A percentile compares a stretch with the other conserved stretches of the same genome.
These are phyloP conservation scores for Hesperophylax magnus DNA, from an alignment of 1,140 invertebrate species.

Conservation along the genomic window DNA sequence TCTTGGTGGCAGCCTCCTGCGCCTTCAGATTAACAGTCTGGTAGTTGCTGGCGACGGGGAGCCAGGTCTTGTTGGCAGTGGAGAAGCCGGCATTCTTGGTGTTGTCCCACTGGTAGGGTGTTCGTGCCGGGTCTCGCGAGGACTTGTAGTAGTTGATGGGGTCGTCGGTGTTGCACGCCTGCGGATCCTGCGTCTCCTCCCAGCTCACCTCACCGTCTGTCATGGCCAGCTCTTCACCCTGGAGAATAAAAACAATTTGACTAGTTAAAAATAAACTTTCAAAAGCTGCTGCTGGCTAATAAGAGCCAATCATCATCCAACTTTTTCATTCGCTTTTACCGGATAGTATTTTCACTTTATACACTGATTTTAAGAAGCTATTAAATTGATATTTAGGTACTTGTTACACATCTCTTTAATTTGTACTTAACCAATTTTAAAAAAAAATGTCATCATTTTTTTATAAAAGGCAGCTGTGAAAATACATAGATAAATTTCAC, in stretches of 20 bases:
- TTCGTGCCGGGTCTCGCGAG: constrained; percentile 70
- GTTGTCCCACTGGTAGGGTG: constrained; percentile 77
- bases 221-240: constrained; percentile 85
- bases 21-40: constrained; percentile 68
- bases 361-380: too few relatives aligned
- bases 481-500: too few relatives aligned
- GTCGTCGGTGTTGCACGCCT: constrained; percentile 66
- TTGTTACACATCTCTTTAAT: too few relatives aligned
- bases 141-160: constrained; percentile 50
- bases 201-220: constrained; percentile 72
- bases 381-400: too few relatives aligned
- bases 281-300: too few relatives aligned
- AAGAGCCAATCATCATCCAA: too few relatives aligned
- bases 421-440: too few relatives aligned
- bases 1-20: constrained; percentile 61
- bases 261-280: background rate
- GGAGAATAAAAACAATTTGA: constrained; percentile 53
- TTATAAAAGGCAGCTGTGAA: too few relatives aligned
- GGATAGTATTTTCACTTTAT: too few relatives aligned
- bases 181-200: constrained; percentile 68
- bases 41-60: constrained; percentile 76
- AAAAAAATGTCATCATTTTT: too few relatives aligned
- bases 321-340: too few relatives aligned
- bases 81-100: constrained; percentile 72
- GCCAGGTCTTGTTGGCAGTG: constrained; percentile 71